These are phyloP conservation scores for Papilio polytes DNA, from an alignment of 1,140 invertebrate genomes.

Conservation along the genomic window DNA sequence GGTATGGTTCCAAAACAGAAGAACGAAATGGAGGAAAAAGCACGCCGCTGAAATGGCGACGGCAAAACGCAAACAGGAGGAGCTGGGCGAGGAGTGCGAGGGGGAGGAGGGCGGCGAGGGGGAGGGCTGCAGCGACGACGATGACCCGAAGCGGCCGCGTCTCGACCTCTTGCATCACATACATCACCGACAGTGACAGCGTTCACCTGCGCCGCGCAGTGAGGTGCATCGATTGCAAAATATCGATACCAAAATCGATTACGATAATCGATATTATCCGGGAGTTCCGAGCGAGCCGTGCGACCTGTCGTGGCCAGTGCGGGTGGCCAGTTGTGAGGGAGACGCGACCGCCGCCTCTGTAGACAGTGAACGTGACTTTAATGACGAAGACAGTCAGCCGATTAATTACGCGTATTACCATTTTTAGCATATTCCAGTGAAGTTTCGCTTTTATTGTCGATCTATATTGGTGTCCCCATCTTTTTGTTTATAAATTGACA, in stretches of 20 bases:
- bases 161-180: slow-evolving; percentile 72
- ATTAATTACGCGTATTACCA: slow-evolving; percentile 82
- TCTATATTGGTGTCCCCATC: background rate
- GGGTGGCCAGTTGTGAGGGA: slow-evolving; percentile 44
- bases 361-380: slow-evolving; percentile 62
- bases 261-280: slow-evolving; percentile 47
- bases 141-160: slow-evolving; percentile 79
- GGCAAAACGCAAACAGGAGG: slow-evolving; percentile 97
- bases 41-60: slow-evolving; percentile 99
- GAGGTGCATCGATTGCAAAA: background rate
- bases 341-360: slow-evolving; percentile 54
- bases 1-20: slow-evolving; percentile 99
- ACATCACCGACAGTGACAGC: slow-evolving; percentile 74
- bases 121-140: slow-evolving; percentile 79
- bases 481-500: no score
- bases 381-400: slow-evolving; percentile 63
- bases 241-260: slow-evolving; percentile 26
- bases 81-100: slow-evolving; percentile 90
- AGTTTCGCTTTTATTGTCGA: background rate
- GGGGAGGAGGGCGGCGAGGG: slow-evolving; percentile 75
- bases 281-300: slow-evolving; percentile 59
- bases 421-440: slow-evolving; percentile 52
- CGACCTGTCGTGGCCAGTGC: slow-evolving; percentile 69
- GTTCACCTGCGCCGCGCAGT: slow-evolving; percentile 65
- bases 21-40: slow-evolving; percentile 99